These are phyloP conservation scores for Perizoma flavofasciatum DNA, from an alignment of 2,888 invertebrate species.

Conservation along the genomic window DNA sequence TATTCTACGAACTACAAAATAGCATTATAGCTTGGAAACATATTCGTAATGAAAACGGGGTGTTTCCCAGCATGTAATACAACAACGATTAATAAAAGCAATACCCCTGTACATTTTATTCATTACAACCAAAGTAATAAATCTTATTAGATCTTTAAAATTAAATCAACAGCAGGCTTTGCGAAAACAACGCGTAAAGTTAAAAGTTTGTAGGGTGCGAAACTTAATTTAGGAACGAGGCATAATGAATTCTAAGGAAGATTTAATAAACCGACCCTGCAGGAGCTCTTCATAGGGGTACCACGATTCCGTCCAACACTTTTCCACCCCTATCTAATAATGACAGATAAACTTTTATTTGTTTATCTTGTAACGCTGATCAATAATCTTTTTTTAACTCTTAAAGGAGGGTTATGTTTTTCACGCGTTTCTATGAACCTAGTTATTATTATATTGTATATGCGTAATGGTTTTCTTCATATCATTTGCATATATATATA, in stretches of 20 bases:
- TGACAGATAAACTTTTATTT: conserved; percentile 41
- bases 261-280: conserved; percentile 65
- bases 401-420: too few species aligned
- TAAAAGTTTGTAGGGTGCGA: conserved; percentile 59
- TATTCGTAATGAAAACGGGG: too few species aligned
- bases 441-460: too few species aligned
- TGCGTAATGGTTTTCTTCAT: too few species aligned
- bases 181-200: conserved; percentile 59
- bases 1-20: too few species aligned
- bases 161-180: conserved; percentile 55
- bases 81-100: conserved; percentile 7
- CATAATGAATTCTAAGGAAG: conserved; percentile 70
- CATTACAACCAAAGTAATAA: conserved; percentile 40
- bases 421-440: too few species aligned
- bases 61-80: background rate
- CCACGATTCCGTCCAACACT: conserved; percentile 53
- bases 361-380: conserved; percentile 36
- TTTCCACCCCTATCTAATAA: conserved; percentile 44
- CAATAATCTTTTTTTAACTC: conserved; percentile 18
- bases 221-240: conserved; percentile 68
- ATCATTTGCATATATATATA: too few species aligned
- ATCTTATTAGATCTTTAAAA: conserved; percentile 56
- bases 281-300: conserved; percentile 52
- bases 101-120: conserved; percentile 26
- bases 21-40: too few species aligned